Base-by-base conservation (phyloP, 2,888 invertebrate genomes). In the Chrysomela aeneicollis region DNA sequence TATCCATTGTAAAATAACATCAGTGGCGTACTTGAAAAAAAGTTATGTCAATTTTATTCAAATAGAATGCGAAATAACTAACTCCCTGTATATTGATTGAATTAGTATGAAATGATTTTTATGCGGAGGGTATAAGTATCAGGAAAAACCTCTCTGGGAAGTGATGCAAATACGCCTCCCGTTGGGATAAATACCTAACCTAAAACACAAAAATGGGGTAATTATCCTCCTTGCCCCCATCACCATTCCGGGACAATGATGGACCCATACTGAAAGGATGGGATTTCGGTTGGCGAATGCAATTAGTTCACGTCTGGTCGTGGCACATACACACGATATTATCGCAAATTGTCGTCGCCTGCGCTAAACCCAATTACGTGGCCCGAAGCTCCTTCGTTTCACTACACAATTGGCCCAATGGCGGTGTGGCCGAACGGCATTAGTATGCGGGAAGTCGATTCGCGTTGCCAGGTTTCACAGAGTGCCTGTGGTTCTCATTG, bases 321-420 rank as follows among this genome's bases (percentile, higher is more conserved):
- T 42, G 42, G 42, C 42, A 42, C 42, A 15, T 15, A 42, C 42
- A 42, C 15, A 42, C 42, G 12, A 42, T 42, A 42, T 42, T 42
- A 42, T 15, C 42, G 42, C 42, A 42, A 42, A 42, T 42, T 42
- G 42, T 42, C 42, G 42, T n/a, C 42, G 42, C 42, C 42, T 15
- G 42, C 42, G 2, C 42, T 42, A 42, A 42, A 42, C 42, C 42
- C 42, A 42, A 42, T 42, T 42, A 42, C 12, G 42, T 42, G n/a
- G 42, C 42, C 42, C 42, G n/a, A 15, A 12, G 42, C 42, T 8
- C 42, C 42, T 12, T 6, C 42, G 15, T 42, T 42, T 42, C 42
- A 42, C 42, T 42, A 42, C 42, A 35, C 35, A 42, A 15, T 42
- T 12, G 42, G 42, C 42, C 42, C 42, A 42, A 8, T 4, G 42